Percentiles rank a stretch among this genome's conserved stretches.
Evolutionary conservation across 2,888 invertebrate species (phyloP).

Genomic region (Hecatera dysodea): DNA sequence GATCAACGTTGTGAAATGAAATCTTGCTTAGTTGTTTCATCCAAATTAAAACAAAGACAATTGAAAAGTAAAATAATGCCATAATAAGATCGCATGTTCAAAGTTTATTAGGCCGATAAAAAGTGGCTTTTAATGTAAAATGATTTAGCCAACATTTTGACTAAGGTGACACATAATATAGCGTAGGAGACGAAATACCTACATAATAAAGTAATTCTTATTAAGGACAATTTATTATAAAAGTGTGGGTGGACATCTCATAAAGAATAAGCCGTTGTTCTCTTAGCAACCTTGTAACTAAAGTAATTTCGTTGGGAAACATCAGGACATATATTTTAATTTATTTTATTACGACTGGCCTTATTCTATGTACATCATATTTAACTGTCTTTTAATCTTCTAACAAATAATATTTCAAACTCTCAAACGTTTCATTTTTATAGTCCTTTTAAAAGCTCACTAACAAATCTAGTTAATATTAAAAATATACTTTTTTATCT

Average conservation of each 20-base stretch:
- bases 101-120: constrained; percentile 8
- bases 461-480: not conserved
- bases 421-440: not conserved
- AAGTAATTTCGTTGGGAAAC: constrained; percentile 43
- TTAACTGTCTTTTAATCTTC: not conserved
- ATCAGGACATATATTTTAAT: constrained; percentile 27
- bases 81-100: not conserved
- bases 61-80: not conserved
- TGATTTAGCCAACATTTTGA: constrained; percentile 1
- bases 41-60: not conserved
- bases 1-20: too few relatives aligned
- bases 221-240: constrained; percentile 25
- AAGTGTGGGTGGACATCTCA: constrained; percentile 44
- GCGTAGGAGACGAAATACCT: constrained; percentile 21
- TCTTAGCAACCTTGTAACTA: constrained; percentile 17
- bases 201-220: constrained; percentile 12
- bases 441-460: not conserved
- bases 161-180: constrained; percentile 16
- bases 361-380: not conserved
- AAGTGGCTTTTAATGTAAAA: not conserved
- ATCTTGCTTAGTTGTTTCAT: not conserved
- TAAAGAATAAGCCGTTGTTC: constrained; percentile 36
- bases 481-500: not conserved
- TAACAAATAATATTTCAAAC: not conserved
- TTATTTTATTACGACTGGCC: constrained; percentile 20